Base-by-base conservation (phyloP, 2,113 vertebrate species). In the Nematolebias whitei region DNA sequence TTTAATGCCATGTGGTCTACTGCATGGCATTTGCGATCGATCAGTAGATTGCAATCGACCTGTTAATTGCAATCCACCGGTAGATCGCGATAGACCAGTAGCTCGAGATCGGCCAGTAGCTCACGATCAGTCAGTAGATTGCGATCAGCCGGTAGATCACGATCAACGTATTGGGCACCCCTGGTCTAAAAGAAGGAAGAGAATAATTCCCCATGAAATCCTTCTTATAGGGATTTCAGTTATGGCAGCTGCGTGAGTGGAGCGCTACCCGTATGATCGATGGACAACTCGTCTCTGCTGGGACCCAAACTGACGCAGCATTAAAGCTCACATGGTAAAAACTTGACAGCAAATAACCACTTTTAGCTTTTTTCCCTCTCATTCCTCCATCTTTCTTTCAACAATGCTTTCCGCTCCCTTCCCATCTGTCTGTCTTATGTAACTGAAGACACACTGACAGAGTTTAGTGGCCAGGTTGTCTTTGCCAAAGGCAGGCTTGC, bases 361-460 rank as follows among this genome's bases (percentile, higher is more conserved):
- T 65, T 38, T 49, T 2, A 8, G 10, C 26, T 16, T 32, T 48
- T 78, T 63, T 76, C 26, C 20, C 69, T 51, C 40, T 68, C 59
- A 35, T 70, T 81, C 32, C 59, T 70, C 73, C 58, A 64, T 72
- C 58, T 43, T 50, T 69, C 67, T 65, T 59, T 71, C 61, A 50
- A 71, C 66, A 47, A 67, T 70, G 70, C 60, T 65, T 70, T 58
- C 81, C 76, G 68, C 68, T 59, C 63, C 5, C 74, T 74, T 74
- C 74, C 66, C 63, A 63, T 79, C 64, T 85, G 69, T 76, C 68
- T 71, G 64, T 78, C 73, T 81, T 77, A 61, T 65, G 78, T 71
- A 85, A 71, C 84, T 26, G 13, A 32, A 39, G 68, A 59, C 68
- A 51, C 73, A 54, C 58, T 65, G 76, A 83, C 32, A 47, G 61